A percentile compares a stretch with the other conserved stretches of the same genome.
These are phyloP conservation scores for Proteles cristata DNA, from an alignment of 2,113 vertebrate genomes.

Conservation along the genomic window DNA sequence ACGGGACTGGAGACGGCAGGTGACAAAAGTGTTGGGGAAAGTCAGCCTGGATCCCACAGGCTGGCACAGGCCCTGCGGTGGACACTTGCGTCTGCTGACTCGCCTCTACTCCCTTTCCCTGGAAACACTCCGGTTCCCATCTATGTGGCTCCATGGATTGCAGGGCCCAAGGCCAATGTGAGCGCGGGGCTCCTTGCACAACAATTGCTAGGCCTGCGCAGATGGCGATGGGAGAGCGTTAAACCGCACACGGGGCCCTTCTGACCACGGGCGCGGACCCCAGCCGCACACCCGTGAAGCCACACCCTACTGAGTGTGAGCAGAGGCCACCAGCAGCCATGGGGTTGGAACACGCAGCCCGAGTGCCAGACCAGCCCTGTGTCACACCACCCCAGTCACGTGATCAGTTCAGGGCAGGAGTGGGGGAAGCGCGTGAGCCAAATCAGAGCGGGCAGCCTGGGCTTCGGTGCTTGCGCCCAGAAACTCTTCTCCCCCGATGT, in stretches of 20 bases:
- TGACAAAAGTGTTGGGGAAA: too few relatives aligned
- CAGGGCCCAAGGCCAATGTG: background rate
- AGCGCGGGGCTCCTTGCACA: background rate
- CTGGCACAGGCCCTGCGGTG: background rate
- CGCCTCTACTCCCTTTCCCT: background rate
- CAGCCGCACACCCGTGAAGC: fast-evolving
- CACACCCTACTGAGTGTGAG: fast-evolving
- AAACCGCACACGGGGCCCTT: too few relatives aligned
- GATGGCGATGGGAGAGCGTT: fast-evolving
- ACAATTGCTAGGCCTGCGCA: too few relatives aligned
- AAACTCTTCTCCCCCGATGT: background rate
- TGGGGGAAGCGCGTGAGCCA: background rate
- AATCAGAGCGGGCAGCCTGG: background rate
- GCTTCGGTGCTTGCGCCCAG: background rate
- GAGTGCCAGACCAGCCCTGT: fast-evolving
- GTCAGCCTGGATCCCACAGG: fast-evolving
- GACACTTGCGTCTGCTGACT: fast-evolving
- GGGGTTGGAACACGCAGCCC: background rate
- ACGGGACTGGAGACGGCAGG: background rate
- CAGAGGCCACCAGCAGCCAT: fast-evolving
- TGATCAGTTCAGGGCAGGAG: background rate
- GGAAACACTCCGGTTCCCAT: background rate
- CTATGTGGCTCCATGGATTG: background rate
- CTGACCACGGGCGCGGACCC: fast-evolving
- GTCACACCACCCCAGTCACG: fast-evolving